Evolutionary conservation across 2,888 invertebrate species (phyloP), one percentile per base, ranked within the genome.

Genomic region (Melieria picta): DNA sequence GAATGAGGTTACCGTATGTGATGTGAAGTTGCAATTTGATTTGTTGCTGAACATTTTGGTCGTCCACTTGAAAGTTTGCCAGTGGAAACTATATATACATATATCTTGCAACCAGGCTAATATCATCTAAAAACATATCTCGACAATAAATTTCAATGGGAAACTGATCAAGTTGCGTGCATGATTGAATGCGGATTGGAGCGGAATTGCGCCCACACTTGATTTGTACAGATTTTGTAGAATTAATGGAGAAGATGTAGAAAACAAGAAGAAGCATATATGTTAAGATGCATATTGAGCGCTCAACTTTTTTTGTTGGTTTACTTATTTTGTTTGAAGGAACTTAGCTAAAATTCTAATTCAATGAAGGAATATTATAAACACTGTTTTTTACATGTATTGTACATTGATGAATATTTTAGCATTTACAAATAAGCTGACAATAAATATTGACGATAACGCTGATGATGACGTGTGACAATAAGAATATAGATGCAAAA

Each of bases 101-200:
- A 16, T 16, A 16, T 16, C 16, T 16, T 76, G 79, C 80, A 85
- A 85, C 86, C 86, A 86, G 86, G 86, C 85, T 84, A 83, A 86
- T 86, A 87, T 86, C 87, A 85, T 83, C 82, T 84, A 83, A 83
- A 86, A 84, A 87, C 87, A 87, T 87, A 87, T 87, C 87, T 86
- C 82, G 82, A 83, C 80, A 79, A 82, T 84, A 81, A 82, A 82
- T 81, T 83, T 82, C 85, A 84, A 43, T 16, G 48, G 57, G 58
- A 50, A 71, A 50, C 50, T 42, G 52, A 69, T 64, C 55, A 72
- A 52, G 13, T 71, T 68, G 65, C 65, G 55, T 71, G 71, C 64
- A 61, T 65, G 65, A 30, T 11, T 43, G 55, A 47, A 47, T 58
- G 7, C 42, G 50, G 10, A 62, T 11, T 55, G 46, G 42, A 61